These are phyloP conservation scores for Colletes gigas DNA, from an alignment of 1,140 invertebrate genomes.

Conservation along the genomic window DNA sequence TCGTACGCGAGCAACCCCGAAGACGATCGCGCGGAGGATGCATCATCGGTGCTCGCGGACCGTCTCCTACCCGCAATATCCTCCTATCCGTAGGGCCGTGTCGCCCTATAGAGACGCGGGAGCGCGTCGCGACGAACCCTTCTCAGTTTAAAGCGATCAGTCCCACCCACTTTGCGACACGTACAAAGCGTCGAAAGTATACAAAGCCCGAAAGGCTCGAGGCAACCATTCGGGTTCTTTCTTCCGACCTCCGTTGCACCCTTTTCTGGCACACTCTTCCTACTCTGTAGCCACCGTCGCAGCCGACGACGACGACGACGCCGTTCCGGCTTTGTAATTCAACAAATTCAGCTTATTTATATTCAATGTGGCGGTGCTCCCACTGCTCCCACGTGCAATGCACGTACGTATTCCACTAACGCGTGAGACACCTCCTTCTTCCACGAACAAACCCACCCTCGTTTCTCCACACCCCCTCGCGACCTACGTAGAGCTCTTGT, in stretches of 20 bases:
- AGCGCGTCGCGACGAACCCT: slow-evolving; percentile 42
- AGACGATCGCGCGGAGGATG: not conserved
- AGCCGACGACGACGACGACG: slow-evolving; percentile 19
- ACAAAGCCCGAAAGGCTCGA: slow-evolving; percentile 58
- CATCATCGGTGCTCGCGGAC: not conserved
- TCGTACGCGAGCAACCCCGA: slow-evolving; percentile 14
- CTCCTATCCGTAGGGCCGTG: not conserved
- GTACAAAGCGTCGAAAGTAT: slow-evolving; percentile 64
- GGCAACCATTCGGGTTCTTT: slow-evolving; percentile 41
- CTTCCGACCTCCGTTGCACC: slow-evolving; percentile 9
- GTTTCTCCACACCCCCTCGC: not conserved
- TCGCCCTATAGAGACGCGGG: slow-evolving; percentile 17
- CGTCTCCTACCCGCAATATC: slow-evolving; percentile 43
- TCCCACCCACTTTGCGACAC: slow-evolving; percentile 64
- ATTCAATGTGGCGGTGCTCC: slow-evolving; percentile 64
- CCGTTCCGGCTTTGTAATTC: slow-evolving; percentile 67
- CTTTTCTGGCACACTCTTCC: slow-evolving; percentile 16
- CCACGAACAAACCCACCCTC: slow-evolving; percentile 8
- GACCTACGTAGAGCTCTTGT: not conserved
- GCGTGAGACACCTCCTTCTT: slow-evolving; percentile 44
- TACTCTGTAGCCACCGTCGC: not conserved
- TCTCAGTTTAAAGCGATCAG: slow-evolving; percentile 65
- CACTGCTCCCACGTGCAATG: slow-evolving; percentile 62
- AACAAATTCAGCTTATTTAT: slow-evolving; percentile 70
- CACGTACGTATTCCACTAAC: slow-evolving; percentile 69